Conservation (phyloP, 2,888 invertebrate genomes). For the Linnaemya vulpina region DNA sequence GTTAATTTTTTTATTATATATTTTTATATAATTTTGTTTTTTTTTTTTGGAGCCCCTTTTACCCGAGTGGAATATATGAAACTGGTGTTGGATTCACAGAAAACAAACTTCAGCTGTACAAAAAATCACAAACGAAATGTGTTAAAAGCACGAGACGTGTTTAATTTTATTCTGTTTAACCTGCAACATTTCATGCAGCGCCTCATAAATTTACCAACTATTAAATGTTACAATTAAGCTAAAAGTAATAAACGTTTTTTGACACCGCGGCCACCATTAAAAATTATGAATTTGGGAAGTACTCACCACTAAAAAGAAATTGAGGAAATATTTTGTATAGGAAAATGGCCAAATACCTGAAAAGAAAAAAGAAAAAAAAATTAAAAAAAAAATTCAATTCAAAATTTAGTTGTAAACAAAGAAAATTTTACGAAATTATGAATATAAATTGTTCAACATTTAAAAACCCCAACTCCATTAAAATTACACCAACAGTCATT, state of each 20-base stretch:
- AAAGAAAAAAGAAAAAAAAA: neutral
- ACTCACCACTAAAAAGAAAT: slow-evolving; percentile 24
- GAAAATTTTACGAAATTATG: neutral
- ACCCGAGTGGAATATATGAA: neutral
- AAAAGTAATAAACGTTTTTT: slow-evolving; percentile 58
- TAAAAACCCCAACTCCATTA: neutral
- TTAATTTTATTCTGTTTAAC: slow-evolving; percentile 37
- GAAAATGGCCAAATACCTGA: too few species aligned
- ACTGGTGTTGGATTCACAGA: neutral
- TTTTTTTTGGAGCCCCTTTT: too few species aligned
- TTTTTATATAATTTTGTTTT: too few species aligned
- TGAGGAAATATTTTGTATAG: neutral
- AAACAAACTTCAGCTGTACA: slow-evolving; percentile 25
- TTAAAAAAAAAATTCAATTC: neutral
- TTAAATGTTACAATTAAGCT: slow-evolving; percentile 45
- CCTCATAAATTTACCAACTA: slow-evolving; percentile 9
- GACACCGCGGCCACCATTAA: slow-evolving; percentile 65
- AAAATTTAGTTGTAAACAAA: neutral
- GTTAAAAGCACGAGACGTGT: slow-evolving; percentile 66
- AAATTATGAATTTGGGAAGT: slow-evolving; percentile 66
- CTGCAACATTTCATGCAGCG: neutral
- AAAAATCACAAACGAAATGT: slow-evolving; percentile 50
- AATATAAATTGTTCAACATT: neutral
- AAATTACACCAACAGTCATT: slow-evolving; percentile 26
- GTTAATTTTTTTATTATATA: too few species aligned